Conservation (phyloP, 2,888 invertebrate species). For the Arge pagana region DNA sequence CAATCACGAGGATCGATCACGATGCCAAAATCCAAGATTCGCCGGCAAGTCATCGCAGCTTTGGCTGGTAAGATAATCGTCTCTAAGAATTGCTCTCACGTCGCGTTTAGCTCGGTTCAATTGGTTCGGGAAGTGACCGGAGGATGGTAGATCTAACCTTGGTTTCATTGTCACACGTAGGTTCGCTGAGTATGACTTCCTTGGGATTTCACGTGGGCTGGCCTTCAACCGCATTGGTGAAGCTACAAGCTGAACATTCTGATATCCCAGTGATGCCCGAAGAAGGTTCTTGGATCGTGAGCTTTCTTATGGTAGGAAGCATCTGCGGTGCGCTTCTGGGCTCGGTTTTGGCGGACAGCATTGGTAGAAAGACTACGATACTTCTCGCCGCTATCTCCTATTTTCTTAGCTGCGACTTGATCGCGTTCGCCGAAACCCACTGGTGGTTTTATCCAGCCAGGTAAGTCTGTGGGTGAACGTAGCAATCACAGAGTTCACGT, state of each 20-base stretch:
- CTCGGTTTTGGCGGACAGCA: slow-evolving; percentile 24
- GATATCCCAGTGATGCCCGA: slow-evolving; percentile 17
- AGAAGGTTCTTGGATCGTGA: slow-evolving; percentile 28
- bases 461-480: too few relatives aligned
- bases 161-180: too few relatives aligned
- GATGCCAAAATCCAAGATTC: neutral
- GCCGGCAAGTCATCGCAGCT: slow-evolving; percentile 1
- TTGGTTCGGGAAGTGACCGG: too few relatives aligned
- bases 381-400: slow-evolving; percentile 18
- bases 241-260: neutral
- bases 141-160: too few relatives aligned
- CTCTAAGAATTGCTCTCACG: too few relatives aligned
- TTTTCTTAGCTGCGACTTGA: slow-evolving; percentile 28
- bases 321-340: slow-evolving; percentile 30
- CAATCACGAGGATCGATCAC: neutral
- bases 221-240: slow-evolving; percentile 21
- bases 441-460: slow-evolving; percentile 26
- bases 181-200: slow-evolving; percentile 18
- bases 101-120: too few relatives aligned
- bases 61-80: slow-evolving; percentile 4
- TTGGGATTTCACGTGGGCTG: slow-evolving; percentile 26
- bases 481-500: too few relatives aligned
- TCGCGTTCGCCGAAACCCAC: slow-evolving; percentile 25
- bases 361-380: slow-evolving; percentile 35
- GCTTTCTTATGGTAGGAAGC: slow-evolving; percentile 24